Evolutionary conservation across 1,140 invertebrate species (phyloP), one percentile per base, ranked within the genome.

Genomic region (Monochamus saltuarius): DNA sequence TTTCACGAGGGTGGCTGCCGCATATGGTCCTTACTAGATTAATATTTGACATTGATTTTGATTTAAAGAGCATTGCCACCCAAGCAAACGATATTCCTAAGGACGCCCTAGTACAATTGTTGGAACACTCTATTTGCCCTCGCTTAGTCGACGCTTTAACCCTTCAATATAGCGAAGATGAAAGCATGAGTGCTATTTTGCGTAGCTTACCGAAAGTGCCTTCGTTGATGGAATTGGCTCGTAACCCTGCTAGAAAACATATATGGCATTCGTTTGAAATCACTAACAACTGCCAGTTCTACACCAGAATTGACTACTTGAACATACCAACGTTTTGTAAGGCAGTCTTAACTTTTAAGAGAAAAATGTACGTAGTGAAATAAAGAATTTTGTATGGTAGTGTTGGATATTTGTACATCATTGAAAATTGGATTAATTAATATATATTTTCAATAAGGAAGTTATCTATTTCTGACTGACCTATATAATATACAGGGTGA

Each of bases 171-270:
- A 7, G 1, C 9, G 14, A 8, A 1, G n/a, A 35, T 7, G 57
- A 53, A 45, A 11, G 52, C 0, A 36, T 50, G 10, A 40, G 34
- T 36, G 34, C 8, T 40, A n/a, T 40, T 10, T 59, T 45, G 16
- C 16, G 45, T 34, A 45, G 16, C 9, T 17, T 59, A 1, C 22
- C 29, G 8, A 10, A 14, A 35, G 29, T 59, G 14, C 57, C 57
- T 13, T 42, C 36, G 14, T 55, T 61, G 38, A 35, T 61, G 39
- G 59, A 61, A 54, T 13, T 61, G 9, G 13, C 59, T 11, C 35
- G 59, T 10, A 61, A 61, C 38, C 10, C 9, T 4, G 38, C 52
- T 35, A 49, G 59, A 22, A 52, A 61, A 47, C 43, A 61, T 39
- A 9, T 61, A 14, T 16, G 53, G 9, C 8, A 11, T 2, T 45